Base-by-base conservation (phyloP, 2,797 vertebrate genomes). In the Telmatherina bonti region DNA sequence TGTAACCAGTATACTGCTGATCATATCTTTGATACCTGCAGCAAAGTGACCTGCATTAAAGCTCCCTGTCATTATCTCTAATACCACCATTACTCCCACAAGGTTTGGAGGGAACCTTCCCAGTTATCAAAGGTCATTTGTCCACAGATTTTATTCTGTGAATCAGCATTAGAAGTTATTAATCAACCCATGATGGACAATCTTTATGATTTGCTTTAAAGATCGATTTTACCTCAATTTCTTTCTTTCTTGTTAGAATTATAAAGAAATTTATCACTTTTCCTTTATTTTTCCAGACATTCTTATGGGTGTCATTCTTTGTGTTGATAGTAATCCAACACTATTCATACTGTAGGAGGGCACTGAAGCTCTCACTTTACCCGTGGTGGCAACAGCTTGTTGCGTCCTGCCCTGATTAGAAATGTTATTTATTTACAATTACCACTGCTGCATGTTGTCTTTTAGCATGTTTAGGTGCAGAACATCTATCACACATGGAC, bases 301-400 rank as follows among this genome's bases (percentile, higher is more conserved):
- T 61, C 30, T 43, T 4, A 33, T n/a, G 27, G 49, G 52, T 11
- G 18, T 18, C 31, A 49, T 5, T 8, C 22, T 57, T 56, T 82
- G 57, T 69, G n/a, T 47, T 12, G 0, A 31, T 51, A 2, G 84
- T 61, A 77, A 85, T 72, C 53, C 31, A 76, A 85, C 53, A 70
- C 84, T 72, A 84, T 77, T 86, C 77, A 85, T 7, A 57, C 52
- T 30, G 52, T 54, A 7, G 36, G 2, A 41, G 24, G 66, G 76
- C 70, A 84, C 70, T 53, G 61, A 65, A 22, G 22, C n/a, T 72
- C 75, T 74, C 62, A 38, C 57, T 65, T 79, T 74, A 57, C 51
- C 67, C 0, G 4, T n/a, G 31, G 27, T 47, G 31, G 3, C 47
- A 62, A 30, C 43, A 57, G 45, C 30, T 62, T 53, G 38, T 69